A percentile compares a stretch with the other conserved stretches of the same genome.
These are phyloP conservation scores for Mycteria americana DNA, from an alignment of 2,797 vertebrate genomes.

Conservation along the genomic window DNA sequence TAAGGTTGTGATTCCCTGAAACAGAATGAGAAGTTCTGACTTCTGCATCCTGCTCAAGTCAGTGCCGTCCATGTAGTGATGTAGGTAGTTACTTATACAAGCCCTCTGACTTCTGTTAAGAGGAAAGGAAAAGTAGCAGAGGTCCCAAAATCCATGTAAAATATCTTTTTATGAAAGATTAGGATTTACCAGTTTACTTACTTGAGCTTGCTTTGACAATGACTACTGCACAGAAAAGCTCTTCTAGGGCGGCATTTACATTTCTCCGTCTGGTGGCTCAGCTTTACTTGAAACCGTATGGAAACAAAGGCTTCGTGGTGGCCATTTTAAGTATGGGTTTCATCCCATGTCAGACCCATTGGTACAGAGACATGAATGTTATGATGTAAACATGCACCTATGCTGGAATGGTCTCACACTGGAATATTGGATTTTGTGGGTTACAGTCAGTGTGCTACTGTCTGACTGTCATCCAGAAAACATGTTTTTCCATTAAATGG, in stretches of 20 bases:
- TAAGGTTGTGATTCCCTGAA: not conserved
- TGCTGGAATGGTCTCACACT: not conserved
- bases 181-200: not conserved
- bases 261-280: not conserved
- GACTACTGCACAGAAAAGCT: not conserved
- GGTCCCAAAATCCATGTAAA: not conserved
- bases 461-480: not conserved
- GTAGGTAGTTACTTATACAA: not conserved
- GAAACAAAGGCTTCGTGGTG: not conserved
- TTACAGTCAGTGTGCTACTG: not conserved
- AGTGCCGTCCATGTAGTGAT: not conserved
- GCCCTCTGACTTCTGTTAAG: not conserved
- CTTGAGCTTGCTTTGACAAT: not conserved
- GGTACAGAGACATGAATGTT: not conserved
- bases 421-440: not conserved
- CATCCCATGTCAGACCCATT: not conserved
- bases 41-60: not conserved
- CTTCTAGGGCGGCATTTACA: not conserved
- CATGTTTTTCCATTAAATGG: not conserved
- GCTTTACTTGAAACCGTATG: not conserved
- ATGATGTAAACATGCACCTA: not conserved
- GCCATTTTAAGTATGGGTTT: not conserved
- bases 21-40: not conserved
- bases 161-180: not conserved
- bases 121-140: not conserved